Conservation (phyloP, 2,797 vertebrate genomes). For the Bradypodion ventrale region DNA sequence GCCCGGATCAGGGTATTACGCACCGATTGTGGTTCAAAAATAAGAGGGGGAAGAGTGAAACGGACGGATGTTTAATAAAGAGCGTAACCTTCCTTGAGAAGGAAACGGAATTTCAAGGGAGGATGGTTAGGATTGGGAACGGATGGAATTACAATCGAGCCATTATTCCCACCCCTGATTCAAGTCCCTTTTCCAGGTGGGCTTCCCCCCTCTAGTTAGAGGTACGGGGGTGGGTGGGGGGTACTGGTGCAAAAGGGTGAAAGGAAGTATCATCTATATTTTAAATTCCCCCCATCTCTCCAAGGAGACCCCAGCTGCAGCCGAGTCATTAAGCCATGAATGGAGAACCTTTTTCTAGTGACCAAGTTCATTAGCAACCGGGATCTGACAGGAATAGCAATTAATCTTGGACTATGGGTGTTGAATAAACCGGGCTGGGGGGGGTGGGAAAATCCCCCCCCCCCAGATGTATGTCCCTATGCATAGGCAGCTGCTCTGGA, state of each 20-base stretch:
- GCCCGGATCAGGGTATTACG: no score
- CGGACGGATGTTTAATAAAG: no score
- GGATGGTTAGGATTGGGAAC: no score
- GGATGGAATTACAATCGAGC: background rate
- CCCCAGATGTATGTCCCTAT: no score
- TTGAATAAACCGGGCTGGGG: background rate
- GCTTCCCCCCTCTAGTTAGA: background rate
- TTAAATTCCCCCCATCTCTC: background rate
- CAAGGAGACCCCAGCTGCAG: slow-evolving; percentile 8
- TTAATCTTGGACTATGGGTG: background rate
- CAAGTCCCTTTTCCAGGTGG: background rate
- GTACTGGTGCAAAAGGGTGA: no score
- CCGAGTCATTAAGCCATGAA: slow-evolving; percentile 24
- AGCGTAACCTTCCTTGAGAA: no score
- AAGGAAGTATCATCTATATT: background rate
- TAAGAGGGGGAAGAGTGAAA: no score
- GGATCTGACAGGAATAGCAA: slow-evolving; percentile 19
- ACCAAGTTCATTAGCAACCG: slow-evolving; percentile 17
- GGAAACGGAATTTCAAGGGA: no score
- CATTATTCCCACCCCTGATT: background rate
- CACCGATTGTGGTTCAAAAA: no score
- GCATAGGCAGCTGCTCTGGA: background rate
- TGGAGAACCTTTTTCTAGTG: slow-evolving; percentile 15
- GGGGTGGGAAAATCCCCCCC: no score
- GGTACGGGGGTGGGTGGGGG: background rate